These are phyloP conservation scores for Porites cylindrica DNA, from an alignment of 92 coral and sea anemone genomes.

Conservation along the genomic window DNA sequence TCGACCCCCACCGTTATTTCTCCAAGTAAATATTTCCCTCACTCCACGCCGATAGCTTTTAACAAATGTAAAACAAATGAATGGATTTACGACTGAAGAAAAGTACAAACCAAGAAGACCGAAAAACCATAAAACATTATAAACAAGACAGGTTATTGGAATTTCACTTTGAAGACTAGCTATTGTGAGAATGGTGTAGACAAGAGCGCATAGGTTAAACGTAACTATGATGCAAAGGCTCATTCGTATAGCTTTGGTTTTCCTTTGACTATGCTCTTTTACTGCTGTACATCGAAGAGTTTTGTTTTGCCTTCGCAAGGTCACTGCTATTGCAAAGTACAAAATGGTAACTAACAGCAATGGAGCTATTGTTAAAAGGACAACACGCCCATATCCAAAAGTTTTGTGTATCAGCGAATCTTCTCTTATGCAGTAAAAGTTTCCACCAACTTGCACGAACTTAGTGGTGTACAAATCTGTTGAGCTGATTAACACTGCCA, in stretches of 20 bases:
- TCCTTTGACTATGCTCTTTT: neutral
- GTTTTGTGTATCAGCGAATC: neutral
- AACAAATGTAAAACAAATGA: neutral
- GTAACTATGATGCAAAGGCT: neutral
- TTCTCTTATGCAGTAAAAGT: neutral
- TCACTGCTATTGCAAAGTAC: neutral
- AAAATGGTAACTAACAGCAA: neutral
- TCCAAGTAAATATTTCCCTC: neutral
- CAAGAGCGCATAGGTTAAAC: neutral
- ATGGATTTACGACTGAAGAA: too few species aligned
- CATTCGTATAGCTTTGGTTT: neutral
- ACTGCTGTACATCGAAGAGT: neutral
- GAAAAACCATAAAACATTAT: too few species aligned
- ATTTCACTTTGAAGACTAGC: too few species aligned
- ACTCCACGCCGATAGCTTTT: neutral
- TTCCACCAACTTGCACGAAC: neutral
- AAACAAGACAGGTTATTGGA: too few species aligned
- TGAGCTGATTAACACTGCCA: neutral
- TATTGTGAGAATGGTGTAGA: neutral
- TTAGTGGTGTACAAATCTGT: neutral
- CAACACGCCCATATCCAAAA: too few species aligned
- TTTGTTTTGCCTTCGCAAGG: neutral
- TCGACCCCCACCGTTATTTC: too few species aligned
- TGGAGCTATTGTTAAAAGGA: neutral
- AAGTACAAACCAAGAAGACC: too few species aligned